Evolutionary conservation across 1,140 invertebrate genomes (phyloP).

Genomic region (Anagrus nilaparvatae): DNA sequence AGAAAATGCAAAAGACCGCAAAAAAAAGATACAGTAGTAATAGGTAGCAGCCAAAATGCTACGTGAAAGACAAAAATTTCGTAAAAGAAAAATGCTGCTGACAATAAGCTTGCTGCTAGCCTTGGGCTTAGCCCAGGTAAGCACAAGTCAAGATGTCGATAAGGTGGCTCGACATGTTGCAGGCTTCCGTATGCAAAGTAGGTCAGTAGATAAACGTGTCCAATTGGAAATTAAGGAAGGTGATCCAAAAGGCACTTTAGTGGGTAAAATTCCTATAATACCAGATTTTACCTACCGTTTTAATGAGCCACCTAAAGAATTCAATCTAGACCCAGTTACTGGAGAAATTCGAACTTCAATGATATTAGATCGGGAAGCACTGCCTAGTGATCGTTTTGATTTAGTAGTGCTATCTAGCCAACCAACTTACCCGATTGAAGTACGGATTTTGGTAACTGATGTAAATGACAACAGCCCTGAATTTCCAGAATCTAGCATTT

Average conservation of each 20-base stretch:
- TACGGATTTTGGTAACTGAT: conserved; percentile 74
- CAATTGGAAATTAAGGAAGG: conserved; percentile 77
- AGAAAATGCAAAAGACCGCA: too few relatives aligned
- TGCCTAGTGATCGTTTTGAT: conserved; percentile 71
- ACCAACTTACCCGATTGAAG: conserved; percentile 87
- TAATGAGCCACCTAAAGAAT: conserved; percentile 79
- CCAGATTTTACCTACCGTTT: conserved; percentile 82
- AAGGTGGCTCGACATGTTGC: conserved; percentile 26
- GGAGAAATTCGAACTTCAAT: conserved; percentile 75
- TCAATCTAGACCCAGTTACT: conserved; percentile 64
- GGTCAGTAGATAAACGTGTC: conserved; percentile 74
- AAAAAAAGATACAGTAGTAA: too few relatives aligned
- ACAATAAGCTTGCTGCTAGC: conserved; percentile 8
- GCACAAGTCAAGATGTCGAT: too few relatives aligned
- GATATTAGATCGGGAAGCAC: conserved; percentile 69
- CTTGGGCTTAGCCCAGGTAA: too few relatives aligned
- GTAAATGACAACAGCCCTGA: conserved; percentile 83
- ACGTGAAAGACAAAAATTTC: conserved; percentile 8
- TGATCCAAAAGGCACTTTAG: conserved; percentile 66
- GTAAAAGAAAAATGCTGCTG: conserved; percentile 7
- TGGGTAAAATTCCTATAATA: conserved; percentile 77
- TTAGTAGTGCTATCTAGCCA: conserved; percentile 83
- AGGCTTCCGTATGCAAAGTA: conserved; percentile 60
- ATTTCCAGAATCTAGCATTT: conserved; percentile 80
- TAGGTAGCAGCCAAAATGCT: too few relatives aligned